These are phyloP conservation scores for Tetramorium alpestre DNA, from an alignment of 1,140 invertebrate species.

Conservation along the genomic window DNA sequence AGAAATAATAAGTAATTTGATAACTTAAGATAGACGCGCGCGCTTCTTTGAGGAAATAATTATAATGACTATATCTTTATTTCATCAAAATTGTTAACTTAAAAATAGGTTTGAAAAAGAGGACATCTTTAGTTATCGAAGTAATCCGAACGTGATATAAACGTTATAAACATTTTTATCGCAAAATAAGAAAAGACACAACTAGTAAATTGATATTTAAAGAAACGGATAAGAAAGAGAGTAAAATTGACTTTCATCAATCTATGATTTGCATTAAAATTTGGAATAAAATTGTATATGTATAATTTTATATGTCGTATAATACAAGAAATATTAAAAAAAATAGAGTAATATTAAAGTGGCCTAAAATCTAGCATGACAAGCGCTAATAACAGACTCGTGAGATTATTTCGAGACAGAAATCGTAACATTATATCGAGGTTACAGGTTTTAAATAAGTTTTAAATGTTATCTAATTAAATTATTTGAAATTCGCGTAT, in stretches of 20 bases:
- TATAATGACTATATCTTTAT: not conserved
- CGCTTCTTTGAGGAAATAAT: not conserved
- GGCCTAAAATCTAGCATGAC: not conserved
- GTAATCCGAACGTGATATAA: not conserved
- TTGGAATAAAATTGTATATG: not conserved
- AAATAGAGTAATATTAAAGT: not conserved
- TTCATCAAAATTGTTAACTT: not conserved
- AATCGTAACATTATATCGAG: not conserved
- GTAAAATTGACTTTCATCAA: not conserved
- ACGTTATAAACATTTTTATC: not conserved
- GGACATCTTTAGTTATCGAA: not conserved
- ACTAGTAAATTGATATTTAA: not conserved
- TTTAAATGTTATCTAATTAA: too few species aligned
- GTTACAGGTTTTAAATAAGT: not conserved
- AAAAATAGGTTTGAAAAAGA: not conserved
- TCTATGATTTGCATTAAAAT: not conserved
- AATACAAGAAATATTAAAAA: too few species aligned
- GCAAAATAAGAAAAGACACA: not conserved
- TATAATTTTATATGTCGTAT: not conserved
- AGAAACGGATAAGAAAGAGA: not conserved
- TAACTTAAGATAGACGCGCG: not conserved
- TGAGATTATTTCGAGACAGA: not conserved
- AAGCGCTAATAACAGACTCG: not conserved
- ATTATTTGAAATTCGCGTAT: too few species aligned
- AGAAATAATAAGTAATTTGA: not conserved